Evolutionary conservation across 2,113 vertebrate genomes (phyloP), one percentile per base, ranked within the genome.

Genomic region (Myxocyprinus asiaticus): DNA sequence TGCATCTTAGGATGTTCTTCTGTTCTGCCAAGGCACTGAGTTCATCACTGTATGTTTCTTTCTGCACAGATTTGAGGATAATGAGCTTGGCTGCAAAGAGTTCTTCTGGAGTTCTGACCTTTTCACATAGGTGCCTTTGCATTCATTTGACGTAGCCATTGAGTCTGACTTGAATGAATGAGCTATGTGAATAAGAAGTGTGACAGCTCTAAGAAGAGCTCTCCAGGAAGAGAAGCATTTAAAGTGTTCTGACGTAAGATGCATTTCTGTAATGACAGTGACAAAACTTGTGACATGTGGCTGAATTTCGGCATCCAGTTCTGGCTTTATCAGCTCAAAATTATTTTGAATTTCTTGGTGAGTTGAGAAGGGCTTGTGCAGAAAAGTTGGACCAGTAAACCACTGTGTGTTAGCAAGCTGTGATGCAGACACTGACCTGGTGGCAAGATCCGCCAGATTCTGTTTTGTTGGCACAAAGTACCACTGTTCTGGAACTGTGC

Each of bases 401-500:
- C 85, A 86, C 2, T n/a, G 68, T 5, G 80, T 67, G 2, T 66
- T 42, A 1, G 4, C 6, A 0, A 85, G 62, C 0, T 22, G 58
- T 2, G 15, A 43, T 66, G 79, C 77, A 4, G 64, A 44, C 5
- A 86, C 61, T 1, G 76, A 82, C 7, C 81, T 4, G 2, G 84
- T 77, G 3, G 71, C 78, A 42, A 65, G 71, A n/a, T 83, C 78
- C 0, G 78, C 84, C 0, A 76, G 78, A 4, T 85, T 87, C 10
- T 84, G 47, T 12, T 84, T 73, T 0, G 81, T 81, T 0, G 5
- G n/a, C 4, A 85, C 76, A 43, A 81, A 83, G 43, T 12, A 9
- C 76, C 81, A 84, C 33, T 79, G 81, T 3, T 76, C 61, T n/a
- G 76, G 71, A 2, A 7, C 3, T 10, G 77, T 66, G 0, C 78